Percentiles rank a stretch among this genome's conserved stretches.
These are phyloP conservation scores for Anableps anableps DNA, from an alignment of 2,797 vertebrate species.

Conservation along the genomic window DNA sequence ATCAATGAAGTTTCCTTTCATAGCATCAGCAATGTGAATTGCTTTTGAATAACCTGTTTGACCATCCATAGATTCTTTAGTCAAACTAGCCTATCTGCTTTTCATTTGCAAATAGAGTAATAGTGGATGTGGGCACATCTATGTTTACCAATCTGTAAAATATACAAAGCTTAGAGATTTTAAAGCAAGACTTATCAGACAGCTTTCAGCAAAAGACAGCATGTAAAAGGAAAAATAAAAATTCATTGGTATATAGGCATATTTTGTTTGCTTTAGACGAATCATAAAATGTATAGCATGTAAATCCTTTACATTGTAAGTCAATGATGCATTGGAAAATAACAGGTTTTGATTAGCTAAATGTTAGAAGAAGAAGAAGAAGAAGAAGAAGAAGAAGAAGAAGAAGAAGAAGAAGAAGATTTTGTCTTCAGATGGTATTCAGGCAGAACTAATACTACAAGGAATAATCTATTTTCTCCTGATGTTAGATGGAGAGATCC, in stretches of 20 bases:
- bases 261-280: not conserved
- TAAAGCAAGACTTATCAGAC: too few species aligned
- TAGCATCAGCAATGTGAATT: not conserved
- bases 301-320: not conserved
- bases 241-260: not conserved
- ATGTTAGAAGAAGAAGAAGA: too few species aligned
- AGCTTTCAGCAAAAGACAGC: not conserved
- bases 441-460: conserved; percentile 69
- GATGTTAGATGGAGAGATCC: conserved; percentile 72
- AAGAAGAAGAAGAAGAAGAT: too few species aligned
- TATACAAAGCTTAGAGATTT: too few species aligned
- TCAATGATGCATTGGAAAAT: not conserved
- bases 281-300: not conserved
- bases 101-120: not conserved
- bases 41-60: not conserved
- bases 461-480: conserved; percentile 70
- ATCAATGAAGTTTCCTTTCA: not conserved
- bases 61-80: too few species aligned
- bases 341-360: conserved; percentile 2
- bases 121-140: too few species aligned
- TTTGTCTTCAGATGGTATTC: conserved; percentile 66
- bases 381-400: too few species aligned
- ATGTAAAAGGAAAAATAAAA: not conserved
- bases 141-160: too few species aligned
- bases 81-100: not conserved